phyloP scores from a whole-genome alignment of 2,113 vertebrate species.

The Dicrurus megarhynchus region DNA sequence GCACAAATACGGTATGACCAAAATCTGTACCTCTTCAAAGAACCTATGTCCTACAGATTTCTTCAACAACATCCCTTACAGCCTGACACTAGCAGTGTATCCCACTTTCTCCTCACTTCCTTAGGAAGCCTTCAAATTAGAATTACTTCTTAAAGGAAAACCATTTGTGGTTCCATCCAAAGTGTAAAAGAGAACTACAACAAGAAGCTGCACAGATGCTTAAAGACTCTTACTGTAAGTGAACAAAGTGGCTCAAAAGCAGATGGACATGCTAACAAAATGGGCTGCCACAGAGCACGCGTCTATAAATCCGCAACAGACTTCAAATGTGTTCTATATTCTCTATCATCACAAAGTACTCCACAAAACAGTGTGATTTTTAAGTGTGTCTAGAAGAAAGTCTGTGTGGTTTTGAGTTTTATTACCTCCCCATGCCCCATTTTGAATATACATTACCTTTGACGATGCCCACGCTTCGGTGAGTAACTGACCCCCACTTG shows the following conservation, averaged over 20 bases:
- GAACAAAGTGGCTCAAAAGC: neutral
- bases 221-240: neutral
- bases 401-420: neutral
- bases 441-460: conserved; percentile 80
- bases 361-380: neutral
- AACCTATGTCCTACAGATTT: neutral
- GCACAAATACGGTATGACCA: neutral
- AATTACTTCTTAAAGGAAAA: neutral
- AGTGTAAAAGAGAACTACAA: neutral
- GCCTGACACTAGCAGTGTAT: neutral
- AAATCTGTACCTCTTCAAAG: neutral
- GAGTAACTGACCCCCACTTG: conserved; percentile 98
- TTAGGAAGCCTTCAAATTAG: neutral
- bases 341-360: neutral
- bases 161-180: neutral
- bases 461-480: conserved; percentile 93
- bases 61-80: neutral
- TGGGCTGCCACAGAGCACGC: fast-evolving
- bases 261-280: neutral
- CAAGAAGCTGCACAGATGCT: neutral
- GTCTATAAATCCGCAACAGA: fast-evolving
- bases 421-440: neutral
- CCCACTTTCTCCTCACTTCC: neutral
- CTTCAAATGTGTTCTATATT: neutral
- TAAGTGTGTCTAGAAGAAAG: neutral